Percentiles rank a stretch among this genome's conserved stretches.
phyloP scores from a whole-genome alignment of 2,888 invertebrate species.

The Alviniconcha strummeri region DNA sequence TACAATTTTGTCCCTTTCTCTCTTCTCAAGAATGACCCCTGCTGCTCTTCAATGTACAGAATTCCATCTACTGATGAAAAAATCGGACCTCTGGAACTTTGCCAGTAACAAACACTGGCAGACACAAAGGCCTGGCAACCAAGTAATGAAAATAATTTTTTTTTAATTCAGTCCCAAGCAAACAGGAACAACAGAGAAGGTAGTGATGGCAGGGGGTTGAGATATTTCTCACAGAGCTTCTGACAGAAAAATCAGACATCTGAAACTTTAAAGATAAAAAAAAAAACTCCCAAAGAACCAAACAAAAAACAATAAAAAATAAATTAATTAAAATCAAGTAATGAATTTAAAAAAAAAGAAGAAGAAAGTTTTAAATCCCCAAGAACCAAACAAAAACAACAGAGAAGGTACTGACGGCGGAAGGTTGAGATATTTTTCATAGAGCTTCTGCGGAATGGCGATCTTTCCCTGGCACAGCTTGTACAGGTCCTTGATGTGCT shows the following conservation, averaged over 20 bases:
- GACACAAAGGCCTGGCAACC: too few relatives aligned
- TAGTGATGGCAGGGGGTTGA: too few relatives aligned
- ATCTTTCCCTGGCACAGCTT: constrained; percentile 52
- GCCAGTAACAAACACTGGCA: too few relatives aligned
- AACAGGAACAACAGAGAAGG: too few relatives aligned
- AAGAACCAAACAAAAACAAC: not conserved
- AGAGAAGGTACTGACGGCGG: constrained; percentile 15
- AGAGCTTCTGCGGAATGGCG: constrained; percentile 46
- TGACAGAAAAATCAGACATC: too few relatives aligned
- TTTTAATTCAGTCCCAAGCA: too few relatives aligned
- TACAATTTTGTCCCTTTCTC: too few relatives aligned
- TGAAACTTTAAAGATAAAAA: not conserved
- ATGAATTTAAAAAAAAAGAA: not conserved
- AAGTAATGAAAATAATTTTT: not conserved
- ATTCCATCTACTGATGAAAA: too few relatives aligned
- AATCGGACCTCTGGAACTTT: too few relatives aligned
- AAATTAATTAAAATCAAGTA: not conserved
- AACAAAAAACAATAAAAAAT: not conserved
- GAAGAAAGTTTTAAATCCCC: not conserved
- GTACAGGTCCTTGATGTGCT: constrained; percentile 57
- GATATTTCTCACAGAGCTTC: too few relatives aligned
- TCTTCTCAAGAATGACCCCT: too few relatives aligned
- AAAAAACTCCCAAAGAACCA: not conserved
- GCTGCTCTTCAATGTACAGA: too few relatives aligned
- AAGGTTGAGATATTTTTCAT: constrained; percentile 34